Conservation (phyloP, 2,797 vertebrate species). For the Cygnus olor region DNA sequence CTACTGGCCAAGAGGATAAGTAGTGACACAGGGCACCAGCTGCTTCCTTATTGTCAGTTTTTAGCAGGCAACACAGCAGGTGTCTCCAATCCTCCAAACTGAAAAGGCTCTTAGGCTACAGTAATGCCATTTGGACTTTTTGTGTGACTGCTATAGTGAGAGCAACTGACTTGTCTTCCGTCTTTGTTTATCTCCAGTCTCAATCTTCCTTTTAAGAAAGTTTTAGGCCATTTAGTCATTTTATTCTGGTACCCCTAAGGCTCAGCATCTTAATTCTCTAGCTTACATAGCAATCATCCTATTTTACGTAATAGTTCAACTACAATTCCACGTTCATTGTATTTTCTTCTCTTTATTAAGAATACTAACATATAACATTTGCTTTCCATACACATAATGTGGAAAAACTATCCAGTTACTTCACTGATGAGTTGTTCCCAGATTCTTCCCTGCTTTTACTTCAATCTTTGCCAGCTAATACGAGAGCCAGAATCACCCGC, state of each 20-base stretch:
- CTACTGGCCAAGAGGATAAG: conserved; percentile 9
- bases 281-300: not conserved
- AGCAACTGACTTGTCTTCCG: not conserved
- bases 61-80: conserved; percentile 35
- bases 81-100: not conserved
- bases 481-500: not conserved
- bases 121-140: not conserved
- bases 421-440: not conserved
- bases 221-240: not conserved
- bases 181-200: not conserved
- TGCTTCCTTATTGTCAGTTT: conserved; percentile 17
- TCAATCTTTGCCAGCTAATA: not conserved
- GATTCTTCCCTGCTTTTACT: not conserved
- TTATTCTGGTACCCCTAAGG: not conserved
- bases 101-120: conserved; percentile 37
- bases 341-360: not conserved
- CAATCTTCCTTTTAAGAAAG: not conserved
- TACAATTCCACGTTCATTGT: not conserved
- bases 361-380: not conserved
- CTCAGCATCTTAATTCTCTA: not conserved
- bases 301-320: not conserved
- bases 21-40: conserved; percentile 20
- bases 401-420: not conserved
- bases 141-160: not conserved
- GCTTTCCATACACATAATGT: not conserved